Percentiles rank a stretch among this genome's conserved stretches.
These are phyloP conservation scores for Ameiurus melas DNA, from an alignment of 2,113 vertebrate species.

Conservation along the genomic window DNA sequence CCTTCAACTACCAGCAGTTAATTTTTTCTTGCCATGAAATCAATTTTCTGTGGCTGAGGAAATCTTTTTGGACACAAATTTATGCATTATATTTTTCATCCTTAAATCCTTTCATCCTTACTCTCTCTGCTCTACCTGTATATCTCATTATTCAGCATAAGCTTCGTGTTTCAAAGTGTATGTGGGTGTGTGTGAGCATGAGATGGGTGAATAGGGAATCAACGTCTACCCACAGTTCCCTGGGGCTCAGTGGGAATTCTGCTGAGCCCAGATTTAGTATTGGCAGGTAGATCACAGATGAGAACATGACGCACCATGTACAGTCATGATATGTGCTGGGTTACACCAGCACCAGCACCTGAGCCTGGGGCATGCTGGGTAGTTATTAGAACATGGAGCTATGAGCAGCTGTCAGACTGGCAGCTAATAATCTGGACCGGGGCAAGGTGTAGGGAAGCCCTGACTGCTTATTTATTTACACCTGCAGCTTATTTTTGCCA, in stretches of 20 bases:
- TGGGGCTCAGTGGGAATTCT: constrained; percentile 30
- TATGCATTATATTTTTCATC: constrained; percentile 17
- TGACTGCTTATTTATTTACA: constrained; percentile 52
- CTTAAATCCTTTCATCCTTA: background rate
- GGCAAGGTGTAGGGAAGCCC: constrained; percentile 39
- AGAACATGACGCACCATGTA: constrained; percentile 13
- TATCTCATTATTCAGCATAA: constrained; percentile 67
- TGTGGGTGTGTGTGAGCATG: constrained; percentile 16
- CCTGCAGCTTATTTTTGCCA: constrained; percentile 45
- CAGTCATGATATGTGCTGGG: constrained; percentile 4
- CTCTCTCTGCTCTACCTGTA: constrained; percentile 37
- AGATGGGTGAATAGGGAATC: constrained; percentile 33
- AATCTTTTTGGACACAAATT: background rate
- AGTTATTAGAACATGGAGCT: constrained; percentile 49
- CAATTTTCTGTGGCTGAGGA: background rate
- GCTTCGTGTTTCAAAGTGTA: constrained; percentile 58
- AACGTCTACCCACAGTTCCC: constrained; percentile 35
- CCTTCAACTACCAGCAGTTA: background rate
- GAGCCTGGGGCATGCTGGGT: constrained; percentile 42
- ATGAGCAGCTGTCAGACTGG: constrained; percentile 49
- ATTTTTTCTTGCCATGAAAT: constrained; percentile 22
- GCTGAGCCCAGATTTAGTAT: constrained; percentile 31
- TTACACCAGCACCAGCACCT: constrained; percentile 25
- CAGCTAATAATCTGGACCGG: constrained; percentile 48
- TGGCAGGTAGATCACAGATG: constrained; percentile 37